Percentiles rank a stretch among this genome's conserved stretches.
phyloP scores from a whole-genome alignment of 2,797 vertebrate genomes.

The Neomorphus geoffroyi region DNA sequence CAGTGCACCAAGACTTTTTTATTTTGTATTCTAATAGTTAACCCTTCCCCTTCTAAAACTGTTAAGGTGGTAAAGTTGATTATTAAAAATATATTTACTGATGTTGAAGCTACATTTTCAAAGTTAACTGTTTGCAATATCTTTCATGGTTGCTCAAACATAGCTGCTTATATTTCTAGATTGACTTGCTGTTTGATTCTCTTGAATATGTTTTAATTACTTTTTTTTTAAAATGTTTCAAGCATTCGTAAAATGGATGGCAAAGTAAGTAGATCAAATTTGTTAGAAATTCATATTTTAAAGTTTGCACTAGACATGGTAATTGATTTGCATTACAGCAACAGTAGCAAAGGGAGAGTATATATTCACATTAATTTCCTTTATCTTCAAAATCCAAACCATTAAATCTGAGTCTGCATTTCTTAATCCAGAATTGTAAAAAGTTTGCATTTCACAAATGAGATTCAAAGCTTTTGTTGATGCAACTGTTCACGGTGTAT shows the following conservation, averaged over 20 bases:
- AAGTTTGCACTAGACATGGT: not conserved
- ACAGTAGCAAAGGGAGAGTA: not conserved
- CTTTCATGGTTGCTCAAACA: not conserved
- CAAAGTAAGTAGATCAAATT: constrained; percentile 38
- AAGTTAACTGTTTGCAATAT: not conserved
- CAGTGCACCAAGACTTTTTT: not conserved
- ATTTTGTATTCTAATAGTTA: not conserved
- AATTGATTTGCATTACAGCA: not conserved
- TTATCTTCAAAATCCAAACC: not conserved
- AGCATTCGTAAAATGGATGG: constrained; percentile 19
- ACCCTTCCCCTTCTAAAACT: not conserved
- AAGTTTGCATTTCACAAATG: not conserved
- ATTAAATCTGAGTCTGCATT: not conserved
- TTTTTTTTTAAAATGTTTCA: constrained; percentile 12
- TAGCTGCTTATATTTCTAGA: not conserved
- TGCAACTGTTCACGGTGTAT: not conserved
- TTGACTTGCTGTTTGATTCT: not conserved
- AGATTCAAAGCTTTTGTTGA: not conserved
- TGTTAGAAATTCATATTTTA: not conserved
- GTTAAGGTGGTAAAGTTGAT: not conserved
- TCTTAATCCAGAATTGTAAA: not conserved
- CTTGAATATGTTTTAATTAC: not conserved
- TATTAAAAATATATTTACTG: not conserved
- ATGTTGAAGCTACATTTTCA: not conserved
- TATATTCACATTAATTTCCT: not conserved